Evolutionary conservation across 1,140 invertebrate genomes (phyloP).

Genomic region (Sycophaga agraensis): DNA sequence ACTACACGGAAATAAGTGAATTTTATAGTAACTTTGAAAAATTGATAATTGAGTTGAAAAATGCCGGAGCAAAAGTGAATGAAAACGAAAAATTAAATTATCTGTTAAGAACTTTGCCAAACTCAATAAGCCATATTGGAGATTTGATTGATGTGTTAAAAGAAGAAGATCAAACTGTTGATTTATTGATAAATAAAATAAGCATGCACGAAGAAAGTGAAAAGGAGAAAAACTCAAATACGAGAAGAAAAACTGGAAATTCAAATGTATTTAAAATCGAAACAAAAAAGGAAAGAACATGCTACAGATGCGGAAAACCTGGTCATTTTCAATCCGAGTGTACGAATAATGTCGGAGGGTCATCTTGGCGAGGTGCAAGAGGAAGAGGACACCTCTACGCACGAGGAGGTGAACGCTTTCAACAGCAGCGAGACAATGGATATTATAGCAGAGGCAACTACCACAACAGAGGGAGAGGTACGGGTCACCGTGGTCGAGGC

Average conservation of each 20-base stretch:
- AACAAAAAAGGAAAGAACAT: not conserved
- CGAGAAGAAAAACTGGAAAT: too few species aligned
- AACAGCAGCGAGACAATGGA: not conserved
- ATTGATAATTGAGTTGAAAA: constrained; percentile 27
- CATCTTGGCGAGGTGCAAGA: not conserved
- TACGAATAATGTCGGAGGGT: not conserved
- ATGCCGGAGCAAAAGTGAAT: constrained; percentile 1
- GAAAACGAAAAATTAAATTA: constrained; percentile 26
- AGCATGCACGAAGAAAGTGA: not conserved
- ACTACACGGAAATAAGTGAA: not conserved
- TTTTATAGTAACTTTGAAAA: too few species aligned
- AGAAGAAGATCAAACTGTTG: not conserved
- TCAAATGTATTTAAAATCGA: not conserved
- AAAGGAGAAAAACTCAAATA: not conserved
- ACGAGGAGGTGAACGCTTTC: not conserved
- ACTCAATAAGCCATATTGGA: constrained; percentile 8
- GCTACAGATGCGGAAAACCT: not conserved
- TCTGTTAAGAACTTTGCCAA: constrained; percentile 3
- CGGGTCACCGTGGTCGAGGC: too few species aligned
- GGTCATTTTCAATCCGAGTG: constrained; percentile 1
- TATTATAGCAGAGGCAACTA: not conserved
- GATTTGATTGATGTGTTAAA: not conserved
- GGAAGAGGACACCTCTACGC: not conserved
- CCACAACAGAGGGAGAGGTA: not conserved
- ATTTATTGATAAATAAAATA: constrained; percentile 13